Conservation (phyloP, 1,140 invertebrate genomes). For the Armadillidium nasatum region DNA sequence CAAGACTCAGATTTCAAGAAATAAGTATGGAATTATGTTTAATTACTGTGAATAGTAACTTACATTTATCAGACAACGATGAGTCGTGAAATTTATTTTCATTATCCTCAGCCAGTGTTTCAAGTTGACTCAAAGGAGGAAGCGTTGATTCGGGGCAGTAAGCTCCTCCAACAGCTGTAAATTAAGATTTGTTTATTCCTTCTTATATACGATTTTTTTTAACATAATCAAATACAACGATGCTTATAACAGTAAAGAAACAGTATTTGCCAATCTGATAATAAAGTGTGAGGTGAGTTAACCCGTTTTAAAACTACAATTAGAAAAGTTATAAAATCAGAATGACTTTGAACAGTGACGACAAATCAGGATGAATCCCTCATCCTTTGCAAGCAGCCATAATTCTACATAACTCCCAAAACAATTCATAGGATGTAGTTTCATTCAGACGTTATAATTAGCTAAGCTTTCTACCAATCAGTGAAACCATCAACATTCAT, state of each 20-base stretch:
- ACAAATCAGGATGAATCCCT: no score
- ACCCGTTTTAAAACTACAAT: constrained; percentile 37
- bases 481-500: no score
- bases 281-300: no score
- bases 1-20: no score
- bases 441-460: no score
- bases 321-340: constrained; percentile 21
- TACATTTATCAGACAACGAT: background rate
- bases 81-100: background rate
- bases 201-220: constrained; percentile 28
- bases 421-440: no score
- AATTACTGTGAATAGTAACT: background rate
- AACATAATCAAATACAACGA: constrained; percentile 18
- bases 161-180: background rate
- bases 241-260: constrained; percentile 23
- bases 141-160: background rate
- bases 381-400: no score
- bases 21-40: background rate
- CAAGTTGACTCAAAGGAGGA: background rate
- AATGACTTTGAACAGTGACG: no score
- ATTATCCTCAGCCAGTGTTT: background rate
- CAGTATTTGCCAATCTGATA: no score
- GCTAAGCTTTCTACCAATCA: no score
- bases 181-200: no score
- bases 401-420: no score